phyloP scores from a whole-genome alignment of 2,113 vertebrate genomes.

The Ariopsis seemanni region DNA sequence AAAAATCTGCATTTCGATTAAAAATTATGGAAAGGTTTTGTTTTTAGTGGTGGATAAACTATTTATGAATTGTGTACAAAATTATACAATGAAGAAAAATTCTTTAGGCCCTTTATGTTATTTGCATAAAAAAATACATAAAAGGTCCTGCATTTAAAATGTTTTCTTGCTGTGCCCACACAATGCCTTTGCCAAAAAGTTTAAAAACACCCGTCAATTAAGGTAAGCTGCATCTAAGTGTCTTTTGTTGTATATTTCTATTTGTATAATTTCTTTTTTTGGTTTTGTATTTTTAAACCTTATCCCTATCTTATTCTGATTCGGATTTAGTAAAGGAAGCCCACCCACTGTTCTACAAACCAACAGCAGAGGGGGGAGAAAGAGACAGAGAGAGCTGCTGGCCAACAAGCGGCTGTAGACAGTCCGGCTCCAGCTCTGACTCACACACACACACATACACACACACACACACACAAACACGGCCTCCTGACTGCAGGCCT shows the following conservation, averaged over 20 bases:
- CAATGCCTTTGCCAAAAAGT: background rate
- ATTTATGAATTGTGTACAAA: background rate
- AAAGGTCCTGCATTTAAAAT: background rate
- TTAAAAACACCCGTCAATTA: background rate
- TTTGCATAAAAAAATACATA: background rate
- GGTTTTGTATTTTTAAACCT: background rate
- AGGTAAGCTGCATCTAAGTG: background rate
- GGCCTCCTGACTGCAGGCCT: background rate
- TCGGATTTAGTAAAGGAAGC: slow-evolving; percentile 27
- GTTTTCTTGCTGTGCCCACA: background rate
- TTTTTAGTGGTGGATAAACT: background rate
- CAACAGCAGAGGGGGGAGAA: slow-evolving; percentile 18
- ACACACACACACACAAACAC: slow-evolving; percentile 2
- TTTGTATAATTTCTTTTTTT: background rate
- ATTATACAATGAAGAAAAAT: background rate
- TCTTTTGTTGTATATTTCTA: slow-evolving; percentile 1
- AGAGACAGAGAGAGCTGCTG: slow-evolving; percentile 21
- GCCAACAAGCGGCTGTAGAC: slow-evolving; percentile 40
- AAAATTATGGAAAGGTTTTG: background rate
- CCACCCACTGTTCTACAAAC: slow-evolving; percentile 34
- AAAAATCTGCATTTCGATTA: background rate
- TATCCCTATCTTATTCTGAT: slow-evolving; percentile 7
- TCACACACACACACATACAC: slow-evolving; percentile 23
- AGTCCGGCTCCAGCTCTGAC: slow-evolving; percentile 42
- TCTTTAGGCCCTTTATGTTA: background rate